Conservation (phyloP, 2,113 vertebrate genomes). For the Gavia stellata region DNA sequence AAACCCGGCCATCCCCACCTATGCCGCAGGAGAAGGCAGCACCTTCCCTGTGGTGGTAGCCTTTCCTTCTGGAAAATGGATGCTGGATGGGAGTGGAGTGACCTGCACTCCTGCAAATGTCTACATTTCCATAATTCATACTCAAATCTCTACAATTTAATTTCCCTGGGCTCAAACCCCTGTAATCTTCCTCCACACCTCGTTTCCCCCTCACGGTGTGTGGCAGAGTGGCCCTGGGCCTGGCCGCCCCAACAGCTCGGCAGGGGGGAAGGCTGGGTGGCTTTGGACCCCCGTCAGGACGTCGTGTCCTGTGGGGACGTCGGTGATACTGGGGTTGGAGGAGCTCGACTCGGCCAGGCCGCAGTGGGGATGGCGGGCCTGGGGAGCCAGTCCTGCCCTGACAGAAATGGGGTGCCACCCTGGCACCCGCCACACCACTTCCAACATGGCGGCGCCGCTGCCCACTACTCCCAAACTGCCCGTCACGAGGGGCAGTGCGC, state of each 20-base stretch:
- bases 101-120: background rate
- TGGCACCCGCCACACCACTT: fast-evolving
- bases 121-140: background rate
- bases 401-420: fast-evolving
- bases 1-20: background rate
- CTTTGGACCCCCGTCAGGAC: background rate
- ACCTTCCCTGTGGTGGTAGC: too few species aligned
- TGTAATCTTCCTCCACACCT: background rate
- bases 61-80: background rate
- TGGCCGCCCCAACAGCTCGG: background rate
- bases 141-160: background rate
- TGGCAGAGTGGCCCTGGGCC: fast-evolving
- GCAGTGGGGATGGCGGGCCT: too few species aligned
- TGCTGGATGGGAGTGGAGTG: too few species aligned
- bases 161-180: background rate
- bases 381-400: background rate
- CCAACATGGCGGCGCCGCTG: background rate
- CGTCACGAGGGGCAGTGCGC: fast-evolving
- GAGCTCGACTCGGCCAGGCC: background rate
- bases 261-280: background rate
- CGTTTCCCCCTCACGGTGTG: fast-evolving
- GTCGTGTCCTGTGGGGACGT: too few species aligned
- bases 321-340: background rate
- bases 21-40: background rate
- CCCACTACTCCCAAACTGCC: background rate